These are phyloP conservation scores for Phalera bucephala DNA, from an alignment of 2,888 invertebrate genomes.

Conservation along the genomic window DNA sequence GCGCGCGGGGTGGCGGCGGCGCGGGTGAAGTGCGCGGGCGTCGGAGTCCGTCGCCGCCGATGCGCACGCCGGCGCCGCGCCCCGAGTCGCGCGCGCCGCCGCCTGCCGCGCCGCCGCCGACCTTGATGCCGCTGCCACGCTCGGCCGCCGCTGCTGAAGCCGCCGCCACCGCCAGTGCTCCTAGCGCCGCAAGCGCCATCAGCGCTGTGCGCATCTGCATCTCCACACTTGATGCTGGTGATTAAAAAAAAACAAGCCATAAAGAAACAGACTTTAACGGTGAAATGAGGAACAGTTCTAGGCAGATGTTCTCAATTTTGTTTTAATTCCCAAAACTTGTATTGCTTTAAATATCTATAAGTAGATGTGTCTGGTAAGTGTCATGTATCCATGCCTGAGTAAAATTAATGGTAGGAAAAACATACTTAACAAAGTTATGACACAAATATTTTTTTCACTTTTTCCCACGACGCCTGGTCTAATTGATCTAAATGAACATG, in stretches of 20 bases:
- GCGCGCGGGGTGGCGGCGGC: conserved; percentile 69
- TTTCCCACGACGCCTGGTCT: no score
- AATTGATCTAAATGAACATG: no score
- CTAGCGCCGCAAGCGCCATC: conserved; percentile 69
- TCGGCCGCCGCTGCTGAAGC: conserved; percentile 57
- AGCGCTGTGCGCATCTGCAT: conserved; percentile 74
- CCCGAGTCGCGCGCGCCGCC: conserved; percentile 59
- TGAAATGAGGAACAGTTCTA: no score
- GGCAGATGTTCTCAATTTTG: no score
- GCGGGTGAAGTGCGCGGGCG: conserved; percentile 73
- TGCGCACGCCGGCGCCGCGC: conserved; percentile 66
- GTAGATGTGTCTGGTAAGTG: no score
- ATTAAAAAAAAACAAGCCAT: conserved; percentile 1
- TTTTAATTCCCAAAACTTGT: no score
- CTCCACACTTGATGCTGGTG: conserved; percentile 66
- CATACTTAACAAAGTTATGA: no score
- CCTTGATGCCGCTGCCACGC: conserved; percentile 71
- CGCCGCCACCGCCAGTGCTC: conserved; percentile 60
- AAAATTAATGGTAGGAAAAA: no score
- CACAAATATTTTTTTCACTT: no score
- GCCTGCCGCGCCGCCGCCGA: conserved; percentile 55
- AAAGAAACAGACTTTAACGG: no score
- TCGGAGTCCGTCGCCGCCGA: conserved; percentile 62
- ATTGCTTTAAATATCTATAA: no score
- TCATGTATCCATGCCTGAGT: no score